phyloP scores from a whole-genome alignment of 2,888 invertebrate genomes.

The Phyllotreta cruciferae region DNA sequence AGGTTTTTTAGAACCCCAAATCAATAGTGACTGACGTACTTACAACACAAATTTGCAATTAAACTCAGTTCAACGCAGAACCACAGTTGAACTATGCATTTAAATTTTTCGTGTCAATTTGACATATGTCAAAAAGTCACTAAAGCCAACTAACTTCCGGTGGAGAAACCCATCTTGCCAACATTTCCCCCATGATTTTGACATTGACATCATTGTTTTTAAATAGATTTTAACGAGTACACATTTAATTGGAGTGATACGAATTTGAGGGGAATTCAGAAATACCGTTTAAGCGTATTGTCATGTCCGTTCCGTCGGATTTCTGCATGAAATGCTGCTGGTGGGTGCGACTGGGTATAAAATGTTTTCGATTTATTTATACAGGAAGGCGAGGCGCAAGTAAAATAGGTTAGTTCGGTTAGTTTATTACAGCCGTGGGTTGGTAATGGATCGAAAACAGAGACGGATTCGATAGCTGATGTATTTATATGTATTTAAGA shows the following conservation, averaged over 20 bases:
- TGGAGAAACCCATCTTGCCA: too few relatives aligned
- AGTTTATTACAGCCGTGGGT: slow-evolving; percentile 36
- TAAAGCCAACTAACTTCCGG: too few relatives aligned
- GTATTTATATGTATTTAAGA: too few relatives aligned
- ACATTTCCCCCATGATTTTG: too few relatives aligned
- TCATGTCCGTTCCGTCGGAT: slow-evolving; percentile 46
- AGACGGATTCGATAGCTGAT: background rate
- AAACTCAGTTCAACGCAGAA: too few relatives aligned
- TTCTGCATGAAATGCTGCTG: slow-evolving; percentile 48
- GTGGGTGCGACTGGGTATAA: slow-evolving; percentile 18
- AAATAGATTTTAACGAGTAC: background rate
- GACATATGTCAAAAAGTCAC: too few relatives aligned
- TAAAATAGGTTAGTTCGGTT: slow-evolving; percentile 1
- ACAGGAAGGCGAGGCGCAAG: slow-evolving; percentile 45
- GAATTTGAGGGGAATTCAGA: slow-evolving; percentile 16
- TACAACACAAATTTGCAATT: too few relatives aligned
- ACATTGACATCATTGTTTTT: background rate
- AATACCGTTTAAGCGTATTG: slow-evolving; percentile 39
- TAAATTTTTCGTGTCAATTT: too few relatives aligned
- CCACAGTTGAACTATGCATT: too few relatives aligned
- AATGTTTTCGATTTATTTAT: slow-evolving; percentile 15
- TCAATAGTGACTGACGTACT: too few relatives aligned
- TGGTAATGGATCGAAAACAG: slow-evolving; percentile 25
- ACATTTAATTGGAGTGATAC: background rate
- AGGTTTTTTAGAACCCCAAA: too few relatives aligned